Percentiles rank a stretch among this genome's conserved stretches.
Conservation (phyloP, 2,888 invertebrate species). For the Drosophila borealis region DNA sequence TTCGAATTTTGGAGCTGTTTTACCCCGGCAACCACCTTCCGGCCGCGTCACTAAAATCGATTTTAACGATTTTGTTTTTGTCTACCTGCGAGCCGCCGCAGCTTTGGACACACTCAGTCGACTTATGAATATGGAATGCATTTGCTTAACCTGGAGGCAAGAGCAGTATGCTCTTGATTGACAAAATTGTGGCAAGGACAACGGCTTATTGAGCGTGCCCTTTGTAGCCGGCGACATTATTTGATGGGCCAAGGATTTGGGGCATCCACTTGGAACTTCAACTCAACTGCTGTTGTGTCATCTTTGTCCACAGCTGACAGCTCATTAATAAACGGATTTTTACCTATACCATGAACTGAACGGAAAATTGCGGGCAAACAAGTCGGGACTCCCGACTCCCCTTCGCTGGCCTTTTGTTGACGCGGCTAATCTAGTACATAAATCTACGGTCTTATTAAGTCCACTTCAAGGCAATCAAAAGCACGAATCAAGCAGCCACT, state of each 20-base stretch:
- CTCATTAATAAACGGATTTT: constrained; percentile 75
- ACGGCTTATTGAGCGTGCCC: constrained; percentile 26
- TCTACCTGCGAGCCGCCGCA: constrained; percentile 40
- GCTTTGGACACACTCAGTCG: constrained; percentile 58
- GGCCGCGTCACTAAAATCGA: constrained; percentile 57
- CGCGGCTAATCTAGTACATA: constrained; percentile 71
- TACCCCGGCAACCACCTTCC: not conserved
- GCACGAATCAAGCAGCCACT: constrained; percentile 12
- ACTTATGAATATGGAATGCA: constrained; percentile 75
- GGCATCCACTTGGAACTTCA: constrained; percentile 30
- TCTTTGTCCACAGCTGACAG: constrained; percentile 59
- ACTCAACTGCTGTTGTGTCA: constrained; percentile 41
- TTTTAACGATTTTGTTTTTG: constrained; percentile 68
- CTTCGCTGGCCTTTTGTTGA: constrained; percentile 58
- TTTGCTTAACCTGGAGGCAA: constrained; percentile 43
- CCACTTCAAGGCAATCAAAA: constrained; percentile 53
- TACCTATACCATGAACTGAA: constrained; percentile 22
- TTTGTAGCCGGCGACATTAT: constrained; percentile 57
- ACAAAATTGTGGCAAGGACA: constrained; percentile 79
- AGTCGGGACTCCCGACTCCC: constrained; percentile 1
- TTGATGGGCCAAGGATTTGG: constrained; percentile 70
- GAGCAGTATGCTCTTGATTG: constrained; percentile 63
- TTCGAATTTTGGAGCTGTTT: constrained; percentile 46
- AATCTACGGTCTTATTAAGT: constrained; percentile 74
- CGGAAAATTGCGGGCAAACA: not conserved